Evolutionary conservation across 2,113 vertebrate species (phyloP).

Genomic region (Arenaria interpres): DNA sequence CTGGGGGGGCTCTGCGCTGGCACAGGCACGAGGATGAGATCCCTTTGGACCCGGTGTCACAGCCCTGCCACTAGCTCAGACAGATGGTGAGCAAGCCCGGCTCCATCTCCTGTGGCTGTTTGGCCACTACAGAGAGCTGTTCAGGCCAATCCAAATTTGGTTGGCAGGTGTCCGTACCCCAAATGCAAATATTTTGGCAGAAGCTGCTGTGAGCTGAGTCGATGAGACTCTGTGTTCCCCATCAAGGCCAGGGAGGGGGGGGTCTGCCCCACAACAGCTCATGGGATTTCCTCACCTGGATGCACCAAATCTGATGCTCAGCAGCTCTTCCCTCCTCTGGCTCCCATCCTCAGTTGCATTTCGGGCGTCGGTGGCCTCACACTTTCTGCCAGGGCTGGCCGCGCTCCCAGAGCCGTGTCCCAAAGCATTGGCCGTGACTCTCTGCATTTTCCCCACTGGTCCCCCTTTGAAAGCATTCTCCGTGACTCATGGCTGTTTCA

Average conservation of each 20-base stretch:
- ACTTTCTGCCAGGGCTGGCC: not conserved
- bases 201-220: not conserved
- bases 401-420: not conserved
- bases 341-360: not conserved
- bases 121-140: not conserved
- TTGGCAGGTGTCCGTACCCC: not conserved
- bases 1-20: rapidly evolving
- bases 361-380: not conserved
- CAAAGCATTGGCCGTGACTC: rapidly evolving
- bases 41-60: rapidly evolving
- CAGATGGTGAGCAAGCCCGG: not conserved
- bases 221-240: not conserved
- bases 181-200: not conserved
- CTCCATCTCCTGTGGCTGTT: not conserved
- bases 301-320: not conserved
- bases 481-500: not conserved
- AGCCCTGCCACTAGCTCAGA: not conserved
- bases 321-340: not conserved
- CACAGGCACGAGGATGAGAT: rapidly evolving
- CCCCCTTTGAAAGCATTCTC: not conserved
- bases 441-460: not conserved
- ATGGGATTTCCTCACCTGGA: not conserved
- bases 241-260: rapidly evolving
- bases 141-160: not conserved
- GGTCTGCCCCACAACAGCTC: not conserved